These are phyloP conservation scores for Calliopum simillimum DNA, from an alignment of 2,888 invertebrate genomes.

Conservation along the genomic window DNA sequence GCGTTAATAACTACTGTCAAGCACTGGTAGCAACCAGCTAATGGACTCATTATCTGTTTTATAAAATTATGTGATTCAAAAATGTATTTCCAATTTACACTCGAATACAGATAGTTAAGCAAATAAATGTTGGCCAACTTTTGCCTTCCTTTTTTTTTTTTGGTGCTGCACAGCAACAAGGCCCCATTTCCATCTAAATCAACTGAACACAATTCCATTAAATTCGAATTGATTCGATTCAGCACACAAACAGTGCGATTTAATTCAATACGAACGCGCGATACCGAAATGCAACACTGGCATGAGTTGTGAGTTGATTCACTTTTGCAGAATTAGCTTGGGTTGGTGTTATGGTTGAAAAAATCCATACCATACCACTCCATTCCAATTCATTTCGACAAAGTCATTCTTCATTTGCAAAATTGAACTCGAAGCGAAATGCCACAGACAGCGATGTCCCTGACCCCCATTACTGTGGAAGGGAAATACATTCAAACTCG, in stretches of 20 bases:
- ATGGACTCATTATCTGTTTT: too few relatives aligned
- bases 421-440: background rate
- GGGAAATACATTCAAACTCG: background rate
- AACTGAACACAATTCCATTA: background rate
- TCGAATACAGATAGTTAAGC: background rate
- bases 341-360: background rate
- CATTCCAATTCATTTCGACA: background rate
- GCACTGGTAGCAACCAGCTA: too few relatives aligned
- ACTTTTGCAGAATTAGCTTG: background rate
- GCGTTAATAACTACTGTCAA: too few relatives aligned
- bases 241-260: too few relatives aligned
- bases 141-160: background rate
- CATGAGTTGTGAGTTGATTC: too few relatives aligned
- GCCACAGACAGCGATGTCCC: slow-evolving; percentile 55
- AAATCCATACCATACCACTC: too few relatives aligned
- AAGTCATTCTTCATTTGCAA: slow-evolving; percentile 10
- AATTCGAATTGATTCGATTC: too few relatives aligned
- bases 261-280: too few relatives aligned
- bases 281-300: too few relatives aligned
- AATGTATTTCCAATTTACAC: too few relatives aligned
- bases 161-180: background rate
- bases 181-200: background rate
- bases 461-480: slow-evolving; percentile 50
- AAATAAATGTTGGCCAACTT: background rate
- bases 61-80: too few relatives aligned